phyloP scores from a whole-genome alignment of 2,797 vertebrate species.

The Cuniculus paca region DNA sequence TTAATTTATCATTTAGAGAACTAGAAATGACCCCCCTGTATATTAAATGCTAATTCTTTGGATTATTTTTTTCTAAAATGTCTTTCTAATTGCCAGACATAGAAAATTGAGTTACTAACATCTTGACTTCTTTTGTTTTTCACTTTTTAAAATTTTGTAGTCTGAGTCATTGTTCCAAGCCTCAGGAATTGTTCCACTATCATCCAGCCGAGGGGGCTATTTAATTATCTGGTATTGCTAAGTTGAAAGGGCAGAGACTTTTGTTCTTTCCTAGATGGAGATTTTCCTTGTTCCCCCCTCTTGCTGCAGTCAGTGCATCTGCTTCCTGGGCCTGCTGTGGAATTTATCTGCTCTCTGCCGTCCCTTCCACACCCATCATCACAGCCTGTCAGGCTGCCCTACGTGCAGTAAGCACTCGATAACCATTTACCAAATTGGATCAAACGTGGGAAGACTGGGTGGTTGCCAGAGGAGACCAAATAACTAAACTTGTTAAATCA shows the following conservation, averaged over 20 bases:
- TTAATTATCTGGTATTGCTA: slow-evolving; percentile 37
- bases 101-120: slow-evolving; percentile 25
- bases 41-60: slow-evolving; percentile 38
- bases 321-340: neutral
- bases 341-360: neutral
- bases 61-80: slow-evolving; percentile 38
- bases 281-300: neutral
- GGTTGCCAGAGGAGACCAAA: slow-evolving; percentile 63
- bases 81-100: slow-evolving; percentile 6
- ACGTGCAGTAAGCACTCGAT: neutral
- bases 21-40: slow-evolving; percentile 18
- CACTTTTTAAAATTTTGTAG: neutral
- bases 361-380: neutral
- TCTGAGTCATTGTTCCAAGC: neutral
- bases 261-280: neutral
- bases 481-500: slow-evolving; percentile 72
- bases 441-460: slow-evolving; percentile 45
- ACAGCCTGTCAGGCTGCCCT: neutral
- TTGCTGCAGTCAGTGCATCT: neutral
- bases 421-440: neutral
- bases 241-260: neutral
- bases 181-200: neutral
- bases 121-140: neutral
- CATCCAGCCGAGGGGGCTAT: neutral
- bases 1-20: slow-evolving; percentile 31